Evolutionary conservation across 2,888 invertebrate genomes (phyloP).

Genomic region (Drosophila monieri): DNA sequence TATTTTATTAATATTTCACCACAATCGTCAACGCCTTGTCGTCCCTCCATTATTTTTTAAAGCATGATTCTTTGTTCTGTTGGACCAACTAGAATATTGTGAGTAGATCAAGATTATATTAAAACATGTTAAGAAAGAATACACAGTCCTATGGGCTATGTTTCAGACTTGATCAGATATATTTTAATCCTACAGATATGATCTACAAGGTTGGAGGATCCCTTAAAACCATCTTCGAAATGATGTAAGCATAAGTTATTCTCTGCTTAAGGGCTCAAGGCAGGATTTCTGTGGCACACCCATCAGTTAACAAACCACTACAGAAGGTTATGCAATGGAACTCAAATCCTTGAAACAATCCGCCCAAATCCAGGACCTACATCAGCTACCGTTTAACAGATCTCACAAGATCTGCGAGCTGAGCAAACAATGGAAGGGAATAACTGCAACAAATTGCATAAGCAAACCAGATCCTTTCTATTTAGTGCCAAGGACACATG

Average conservation of each 20-base stretch:
- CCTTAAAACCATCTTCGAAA: not conserved
- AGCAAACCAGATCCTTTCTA: constrained; percentile 53
- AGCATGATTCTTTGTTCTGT: no score
- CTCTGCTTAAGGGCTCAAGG: not conserved
- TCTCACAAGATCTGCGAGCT: constrained; percentile 24
- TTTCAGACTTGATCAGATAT: no score
- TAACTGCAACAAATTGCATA: constrained; percentile 78
- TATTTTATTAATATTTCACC: no score
- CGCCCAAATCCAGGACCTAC: constrained; percentile 32
- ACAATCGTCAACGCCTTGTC: no score
- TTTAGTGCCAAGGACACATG: constrained; percentile 61
- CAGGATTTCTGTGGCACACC: constrained; percentile 22
- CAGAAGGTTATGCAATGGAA: constrained; percentile 53
- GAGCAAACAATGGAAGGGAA: constrained; percentile 54
- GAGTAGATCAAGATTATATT: no score
- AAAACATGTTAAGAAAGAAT: no score
- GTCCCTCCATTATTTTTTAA: no score
- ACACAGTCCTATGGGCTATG: no score
- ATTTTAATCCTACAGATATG: not conserved
- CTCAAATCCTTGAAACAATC: constrained; percentile 28
- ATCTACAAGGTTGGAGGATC: not conserved
- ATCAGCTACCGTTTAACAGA: constrained; percentile 50
- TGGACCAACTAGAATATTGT: no score
- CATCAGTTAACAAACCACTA: constrained; percentile 14
- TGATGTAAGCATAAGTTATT: not conserved